These are phyloP conservation scores for Hemichromis elongatus DNA, from an alignment of 2,113 vertebrate genomes.

Conservation along the genomic window DNA sequence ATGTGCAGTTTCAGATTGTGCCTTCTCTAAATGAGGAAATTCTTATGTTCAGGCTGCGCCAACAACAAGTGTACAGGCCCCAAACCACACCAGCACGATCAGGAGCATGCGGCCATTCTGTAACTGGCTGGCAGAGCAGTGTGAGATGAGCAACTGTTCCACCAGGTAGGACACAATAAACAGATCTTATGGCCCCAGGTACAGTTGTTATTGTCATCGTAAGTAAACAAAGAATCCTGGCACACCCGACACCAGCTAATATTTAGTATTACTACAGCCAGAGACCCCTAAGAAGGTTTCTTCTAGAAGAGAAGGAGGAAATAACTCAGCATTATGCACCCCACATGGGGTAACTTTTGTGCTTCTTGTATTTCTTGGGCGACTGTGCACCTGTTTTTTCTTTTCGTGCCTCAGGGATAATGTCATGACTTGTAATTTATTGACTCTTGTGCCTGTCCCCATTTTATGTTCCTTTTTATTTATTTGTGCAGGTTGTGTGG, in stretches of 20 bases:
- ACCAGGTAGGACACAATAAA: slow-evolving; percentile 31
- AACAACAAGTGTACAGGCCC: slow-evolving; percentile 62
- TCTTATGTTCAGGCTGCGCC: slow-evolving; percentile 49
- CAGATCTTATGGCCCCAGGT: not conserved
- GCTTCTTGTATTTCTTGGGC: slow-evolving; percentile 60
- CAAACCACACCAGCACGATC: slow-evolving; percentile 61
- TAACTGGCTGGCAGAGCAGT: slow-evolving; percentile 36
- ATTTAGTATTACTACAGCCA: slow-evolving; percentile 30
- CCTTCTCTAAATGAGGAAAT: slow-evolving; percentile 51
- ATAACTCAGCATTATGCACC: slow-evolving; percentile 45
- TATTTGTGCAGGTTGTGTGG: not conserved
- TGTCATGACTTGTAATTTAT: slow-evolving; percentile 37
- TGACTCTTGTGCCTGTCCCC: not conserved
- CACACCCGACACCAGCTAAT: not conserved
- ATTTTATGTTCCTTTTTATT: slow-evolving; percentile 1
- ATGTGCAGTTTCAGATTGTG: slow-evolving; percentile 39
- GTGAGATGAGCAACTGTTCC: slow-evolving; percentile 37
- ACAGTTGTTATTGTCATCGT: not conserved
- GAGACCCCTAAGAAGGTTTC: slow-evolving; percentile 53
- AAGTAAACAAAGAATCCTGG: not conserved
- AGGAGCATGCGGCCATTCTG: slow-evolving; percentile 46
- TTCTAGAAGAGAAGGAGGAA: slow-evolving; percentile 24
- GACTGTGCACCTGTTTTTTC: slow-evolving; percentile 61
- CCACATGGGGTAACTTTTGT: slow-evolving; percentile 50
- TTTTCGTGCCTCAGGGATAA: slow-evolving; percentile 3